phyloP scores from a whole-genome alignment of 2,113 vertebrate genomes.

The Genyomyrus donnyi region DNA sequence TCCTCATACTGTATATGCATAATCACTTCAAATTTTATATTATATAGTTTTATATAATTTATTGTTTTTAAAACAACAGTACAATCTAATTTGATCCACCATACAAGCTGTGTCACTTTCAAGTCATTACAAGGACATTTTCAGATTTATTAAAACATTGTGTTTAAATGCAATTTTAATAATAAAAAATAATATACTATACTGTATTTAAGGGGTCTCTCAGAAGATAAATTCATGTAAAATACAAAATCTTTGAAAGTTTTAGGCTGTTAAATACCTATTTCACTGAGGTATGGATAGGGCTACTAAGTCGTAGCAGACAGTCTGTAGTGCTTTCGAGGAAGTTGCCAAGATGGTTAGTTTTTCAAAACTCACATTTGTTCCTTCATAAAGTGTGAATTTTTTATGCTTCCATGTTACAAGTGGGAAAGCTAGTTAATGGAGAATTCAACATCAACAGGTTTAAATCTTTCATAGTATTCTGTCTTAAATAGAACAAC shows the following conservation, averaged over 20 bases:
- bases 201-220: neutral
- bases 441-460: neutral
- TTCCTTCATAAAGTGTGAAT: neutral
- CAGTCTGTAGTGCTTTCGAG: constrained; percentile 42
- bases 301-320: constrained; percentile 49
- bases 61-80: neutral
- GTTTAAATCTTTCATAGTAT: neutral
- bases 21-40: neutral
- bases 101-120: neutral
- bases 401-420: neutral
- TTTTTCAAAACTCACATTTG: neutral
- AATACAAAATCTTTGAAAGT: neutral
- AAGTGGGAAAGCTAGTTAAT: neutral
- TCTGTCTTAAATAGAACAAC: neutral
- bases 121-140: neutral
- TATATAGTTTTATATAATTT: neutral
- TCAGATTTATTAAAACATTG: neutral
- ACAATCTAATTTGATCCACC: neutral
- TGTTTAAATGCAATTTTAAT: neutral
- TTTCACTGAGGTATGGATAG: constrained; percentile 64
- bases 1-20: neutral
- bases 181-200: neutral
- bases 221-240: neutral
- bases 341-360: constrained; percentile 36
- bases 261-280: constrained; percentile 37